These are phyloP conservation scores for Lithophane socia DNA, from an alignment of 2,888 invertebrate species.

Conservation along the genomic window DNA sequence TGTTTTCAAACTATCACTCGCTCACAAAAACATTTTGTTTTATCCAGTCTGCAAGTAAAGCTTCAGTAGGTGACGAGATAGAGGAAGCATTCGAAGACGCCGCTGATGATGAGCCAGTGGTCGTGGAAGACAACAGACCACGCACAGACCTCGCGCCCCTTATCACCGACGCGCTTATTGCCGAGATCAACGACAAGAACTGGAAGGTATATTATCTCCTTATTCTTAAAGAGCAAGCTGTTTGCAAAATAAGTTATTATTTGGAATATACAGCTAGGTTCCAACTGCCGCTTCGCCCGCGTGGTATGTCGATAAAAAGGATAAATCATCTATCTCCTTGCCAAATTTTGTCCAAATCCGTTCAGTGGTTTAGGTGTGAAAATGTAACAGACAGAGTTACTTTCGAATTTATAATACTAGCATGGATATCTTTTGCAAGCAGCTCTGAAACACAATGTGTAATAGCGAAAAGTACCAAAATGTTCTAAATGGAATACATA, in stretches of 20 bases:
- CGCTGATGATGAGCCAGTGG: slow-evolving; percentile 86
- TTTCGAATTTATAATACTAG: too few relatives aligned
- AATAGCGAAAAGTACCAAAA: background rate
- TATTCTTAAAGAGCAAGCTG: background rate
- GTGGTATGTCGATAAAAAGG: too few relatives aligned
- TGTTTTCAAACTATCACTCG: background rate
- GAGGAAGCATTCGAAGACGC: slow-evolving; percentile 86
- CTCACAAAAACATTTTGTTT: background rate
- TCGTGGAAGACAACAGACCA: slow-evolving; percentile 93
- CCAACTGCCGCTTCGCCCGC: too few relatives aligned
- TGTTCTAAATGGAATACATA: background rate
- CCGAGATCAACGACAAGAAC: slow-evolving; percentile 96
- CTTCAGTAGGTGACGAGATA: slow-evolving; percentile 86
- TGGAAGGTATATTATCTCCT: slow-evolving; percentile 93
- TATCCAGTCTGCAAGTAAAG: slow-evolving; percentile 89
- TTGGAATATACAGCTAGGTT: background rate
- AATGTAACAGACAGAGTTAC: too few relatives aligned
- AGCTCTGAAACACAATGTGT: background rate
- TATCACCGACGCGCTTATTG: slow-evolving; percentile 95
- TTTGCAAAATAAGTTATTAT: background rate
- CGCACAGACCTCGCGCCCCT: slow-evolving; percentile 95
- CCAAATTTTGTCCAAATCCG: too few relatives aligned
- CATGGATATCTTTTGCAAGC: background rate
- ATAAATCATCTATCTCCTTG: too few relatives aligned
- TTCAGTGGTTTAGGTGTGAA: too few relatives aligned